These are phyloP conservation scores for Podarcis cretensis DNA, from an alignment of 2,113 vertebrate genomes.

Conservation along the genomic window DNA sequence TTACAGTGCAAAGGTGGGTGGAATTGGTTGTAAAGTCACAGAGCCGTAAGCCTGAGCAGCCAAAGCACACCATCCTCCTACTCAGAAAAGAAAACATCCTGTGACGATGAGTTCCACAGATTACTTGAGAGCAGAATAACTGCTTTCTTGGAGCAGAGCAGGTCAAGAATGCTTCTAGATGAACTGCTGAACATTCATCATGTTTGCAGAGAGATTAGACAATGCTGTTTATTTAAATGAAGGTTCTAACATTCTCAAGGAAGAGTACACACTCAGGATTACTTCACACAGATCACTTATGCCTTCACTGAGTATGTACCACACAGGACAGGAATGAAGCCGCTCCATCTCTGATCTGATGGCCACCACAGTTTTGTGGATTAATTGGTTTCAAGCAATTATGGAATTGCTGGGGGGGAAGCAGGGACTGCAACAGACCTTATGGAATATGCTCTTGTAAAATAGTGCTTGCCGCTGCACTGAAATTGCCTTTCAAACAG, in stretches of 20 bases:
- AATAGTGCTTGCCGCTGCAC: not conserved
- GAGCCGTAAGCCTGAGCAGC: no score
- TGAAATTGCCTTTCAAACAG: constrained; percentile 11
- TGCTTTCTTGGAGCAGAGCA: no score
- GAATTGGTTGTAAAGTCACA: no score
- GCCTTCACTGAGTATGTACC: not conserved
- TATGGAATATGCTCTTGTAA: not conserved
- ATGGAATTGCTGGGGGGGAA: not conserved
- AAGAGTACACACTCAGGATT: not conserved
- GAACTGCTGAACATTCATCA: no score
- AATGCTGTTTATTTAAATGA: no score
- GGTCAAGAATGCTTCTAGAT: no score
- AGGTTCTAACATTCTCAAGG: not conserved
- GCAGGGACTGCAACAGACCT: not conserved
- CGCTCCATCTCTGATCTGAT: not conserved
- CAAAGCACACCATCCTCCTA: no score
- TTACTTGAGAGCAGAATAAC: no score
- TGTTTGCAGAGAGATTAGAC: no score
- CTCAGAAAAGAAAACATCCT: no score
- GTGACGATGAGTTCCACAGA: no score
- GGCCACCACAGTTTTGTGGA: not conserved
- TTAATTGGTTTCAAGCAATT: not conserved
- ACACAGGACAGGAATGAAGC: not conserved
- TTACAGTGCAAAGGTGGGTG: no score
- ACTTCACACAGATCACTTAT: not conserved